phyloP scores from a whole-genome alignment of 2,888 invertebrate species.

The Gnatocerus cornutus region DNA sequence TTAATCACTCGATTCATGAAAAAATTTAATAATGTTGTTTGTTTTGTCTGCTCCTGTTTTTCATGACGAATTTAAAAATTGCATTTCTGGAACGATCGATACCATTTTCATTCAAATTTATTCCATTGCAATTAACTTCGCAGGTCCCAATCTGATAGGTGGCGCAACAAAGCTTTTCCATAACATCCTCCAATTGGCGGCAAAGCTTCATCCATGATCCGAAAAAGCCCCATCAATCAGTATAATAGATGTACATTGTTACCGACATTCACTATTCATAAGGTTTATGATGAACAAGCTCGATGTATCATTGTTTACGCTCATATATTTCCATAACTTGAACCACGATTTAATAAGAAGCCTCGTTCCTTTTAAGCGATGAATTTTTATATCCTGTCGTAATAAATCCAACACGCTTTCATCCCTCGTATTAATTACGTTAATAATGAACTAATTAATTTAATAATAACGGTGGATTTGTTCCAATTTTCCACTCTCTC shows the following conservation, averaged over 20 bases:
- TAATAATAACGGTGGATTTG: slow-evolving; percentile 37
- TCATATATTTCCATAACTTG: neutral
- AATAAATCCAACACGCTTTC: slow-evolving; percentile 2
- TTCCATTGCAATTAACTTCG: neutral
- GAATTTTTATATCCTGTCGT: slow-evolving; percentile 1
- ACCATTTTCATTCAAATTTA: neutral
- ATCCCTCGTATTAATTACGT: slow-evolving; percentile 17
- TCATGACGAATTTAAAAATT: too few species aligned
- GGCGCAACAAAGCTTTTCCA: slow-evolving; percentile 2
- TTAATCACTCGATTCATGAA: too few species aligned
- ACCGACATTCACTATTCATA: neutral
- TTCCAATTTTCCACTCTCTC: slow-evolving; percentile 28
- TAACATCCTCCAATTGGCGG: neutral
- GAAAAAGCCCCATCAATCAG: neutral
- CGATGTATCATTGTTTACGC: slow-evolving; percentile 1
- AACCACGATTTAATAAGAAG: neutral
- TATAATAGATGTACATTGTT: slow-evolving; percentile 4
- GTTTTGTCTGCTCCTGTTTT: too few species aligned
- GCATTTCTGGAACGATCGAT: neutral
- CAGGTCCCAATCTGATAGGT: neutral
- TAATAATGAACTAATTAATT: slow-evolving; percentile 36
- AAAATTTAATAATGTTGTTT: too few species aligned
- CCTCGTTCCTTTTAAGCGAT: neutral
- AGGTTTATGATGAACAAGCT: neutral
- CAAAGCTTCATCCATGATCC: neutral